phyloP scores from a whole-genome alignment of 1,140 invertebrate species.

The Conus ventricosus region DNA sequence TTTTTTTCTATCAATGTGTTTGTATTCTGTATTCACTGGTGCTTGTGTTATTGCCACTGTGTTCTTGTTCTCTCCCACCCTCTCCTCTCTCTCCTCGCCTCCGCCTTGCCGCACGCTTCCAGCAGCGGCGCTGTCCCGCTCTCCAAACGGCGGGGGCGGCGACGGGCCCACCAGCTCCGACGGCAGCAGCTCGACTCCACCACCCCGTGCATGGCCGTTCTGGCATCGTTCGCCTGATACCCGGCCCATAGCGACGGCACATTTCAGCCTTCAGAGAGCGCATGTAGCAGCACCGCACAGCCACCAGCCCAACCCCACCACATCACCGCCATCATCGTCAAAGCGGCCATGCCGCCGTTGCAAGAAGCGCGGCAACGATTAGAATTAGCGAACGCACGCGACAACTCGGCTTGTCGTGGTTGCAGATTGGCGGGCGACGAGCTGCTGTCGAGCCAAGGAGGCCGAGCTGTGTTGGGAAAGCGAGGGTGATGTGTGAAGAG shows the following conservation, averaged over 20 bases:
- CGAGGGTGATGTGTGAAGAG: not conserved
- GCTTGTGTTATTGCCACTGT: too few species aligned
- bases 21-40: too few species aligned
- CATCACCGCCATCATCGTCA: too few species aligned
- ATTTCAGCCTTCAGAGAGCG: too few species aligned
- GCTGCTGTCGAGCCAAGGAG: not conserved
- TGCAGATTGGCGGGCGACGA: not conserved
- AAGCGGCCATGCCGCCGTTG: not conserved
- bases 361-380: not conserved
- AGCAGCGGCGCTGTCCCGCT: not conserved
- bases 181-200: not conserved
- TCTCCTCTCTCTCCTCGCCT: not conserved
- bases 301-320: too few species aligned
- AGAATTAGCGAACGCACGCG: not conserved
- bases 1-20: too few species aligned
- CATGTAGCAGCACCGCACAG: too few species aligned
- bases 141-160: constrained; percentile 6
- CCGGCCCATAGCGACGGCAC: too few species aligned
- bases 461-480: not conserved
- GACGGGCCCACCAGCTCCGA: not conserved
- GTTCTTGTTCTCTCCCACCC: not conserved
- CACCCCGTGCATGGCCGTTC: too few species aligned
- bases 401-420: not conserved
- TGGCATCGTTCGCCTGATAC: too few species aligned
- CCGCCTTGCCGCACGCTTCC: not conserved